A percentile compares a stretch with the other conserved stretches of the same genome.
phyloP scores from a whole-genome alignment of 2,113 vertebrate genomes.

The Ceyx margarethae region DNA sequence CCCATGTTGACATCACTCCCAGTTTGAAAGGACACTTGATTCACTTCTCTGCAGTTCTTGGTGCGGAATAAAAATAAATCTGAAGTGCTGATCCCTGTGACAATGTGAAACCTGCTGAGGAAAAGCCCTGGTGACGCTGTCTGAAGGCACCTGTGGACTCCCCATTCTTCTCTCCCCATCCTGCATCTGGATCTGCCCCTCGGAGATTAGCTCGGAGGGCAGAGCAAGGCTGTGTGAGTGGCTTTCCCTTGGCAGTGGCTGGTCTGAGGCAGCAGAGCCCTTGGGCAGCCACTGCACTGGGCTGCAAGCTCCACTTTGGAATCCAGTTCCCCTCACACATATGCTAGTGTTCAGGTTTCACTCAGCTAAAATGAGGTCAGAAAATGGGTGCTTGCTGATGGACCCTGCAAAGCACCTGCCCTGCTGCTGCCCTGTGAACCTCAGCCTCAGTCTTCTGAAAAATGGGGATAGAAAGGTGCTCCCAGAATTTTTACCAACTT shows the following conservation, averaged over 20 bases:
- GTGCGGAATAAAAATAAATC: neutral
- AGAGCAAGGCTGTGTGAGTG: neutral
- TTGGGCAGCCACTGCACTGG: fast-evolving
- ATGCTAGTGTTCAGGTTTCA: neutral
- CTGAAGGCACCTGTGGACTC: neutral
- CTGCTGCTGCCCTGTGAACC: fast-evolving
- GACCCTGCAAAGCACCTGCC: neutral
- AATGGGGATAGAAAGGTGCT: neutral
- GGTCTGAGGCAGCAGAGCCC: neutral
- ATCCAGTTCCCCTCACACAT: neutral
- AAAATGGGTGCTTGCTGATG: fast-evolving
- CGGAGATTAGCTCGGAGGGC: fast-evolving
- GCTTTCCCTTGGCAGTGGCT: neutral
- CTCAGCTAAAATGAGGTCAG: fast-evolving
- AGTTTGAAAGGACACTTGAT: neutral
- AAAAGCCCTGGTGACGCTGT: fast-evolving
- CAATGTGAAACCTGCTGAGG: neutral
- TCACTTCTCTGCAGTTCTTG: neutral
- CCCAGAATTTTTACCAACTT: neutral
- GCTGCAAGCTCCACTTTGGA: neutral
- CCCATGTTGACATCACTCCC: fast-evolving
- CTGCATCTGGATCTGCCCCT: neutral
- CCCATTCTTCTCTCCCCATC: too few species aligned
- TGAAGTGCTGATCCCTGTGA: neutral
- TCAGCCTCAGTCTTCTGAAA: neutral